Conservation (phyloP, 2,888 invertebrate species). For the Diplolepis rosae region DNA sequence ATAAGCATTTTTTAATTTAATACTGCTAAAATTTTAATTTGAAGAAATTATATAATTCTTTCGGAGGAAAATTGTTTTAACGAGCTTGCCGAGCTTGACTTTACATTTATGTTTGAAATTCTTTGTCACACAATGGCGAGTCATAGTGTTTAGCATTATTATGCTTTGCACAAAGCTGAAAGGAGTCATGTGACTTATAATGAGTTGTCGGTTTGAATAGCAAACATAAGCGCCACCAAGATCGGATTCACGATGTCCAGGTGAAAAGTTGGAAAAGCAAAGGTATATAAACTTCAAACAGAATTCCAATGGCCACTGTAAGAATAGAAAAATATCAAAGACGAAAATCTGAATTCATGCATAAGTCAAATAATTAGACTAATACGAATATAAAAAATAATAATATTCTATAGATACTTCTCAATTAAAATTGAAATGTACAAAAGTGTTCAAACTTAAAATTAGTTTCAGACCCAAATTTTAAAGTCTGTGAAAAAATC, state of each 20-base stretch:
- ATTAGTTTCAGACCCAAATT: no score
- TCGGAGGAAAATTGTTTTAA: neutral
- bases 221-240: neutral
- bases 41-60: no score
- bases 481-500: no score
- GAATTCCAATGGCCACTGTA: neutral
- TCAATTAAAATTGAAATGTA: no score
- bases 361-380: no score
- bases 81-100: neutral
- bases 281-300: neutral
- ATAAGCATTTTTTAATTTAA: no score
- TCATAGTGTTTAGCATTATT: neutral
- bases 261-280: neutral
- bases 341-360: no score
- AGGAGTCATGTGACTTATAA: conserved; percentile 15
- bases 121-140: neutral
- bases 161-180: neutral
- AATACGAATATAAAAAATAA: no score
- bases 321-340: neutral
- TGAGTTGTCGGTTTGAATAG: neutral
- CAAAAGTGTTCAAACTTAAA: no score
- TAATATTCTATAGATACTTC: no score
- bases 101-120: conserved; percentile 13
- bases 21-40: no score
- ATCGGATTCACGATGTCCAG: no score